Base-by-base conservation (phyloP, 2,888 invertebrate species). In the Tillus elongatus region DNA sequence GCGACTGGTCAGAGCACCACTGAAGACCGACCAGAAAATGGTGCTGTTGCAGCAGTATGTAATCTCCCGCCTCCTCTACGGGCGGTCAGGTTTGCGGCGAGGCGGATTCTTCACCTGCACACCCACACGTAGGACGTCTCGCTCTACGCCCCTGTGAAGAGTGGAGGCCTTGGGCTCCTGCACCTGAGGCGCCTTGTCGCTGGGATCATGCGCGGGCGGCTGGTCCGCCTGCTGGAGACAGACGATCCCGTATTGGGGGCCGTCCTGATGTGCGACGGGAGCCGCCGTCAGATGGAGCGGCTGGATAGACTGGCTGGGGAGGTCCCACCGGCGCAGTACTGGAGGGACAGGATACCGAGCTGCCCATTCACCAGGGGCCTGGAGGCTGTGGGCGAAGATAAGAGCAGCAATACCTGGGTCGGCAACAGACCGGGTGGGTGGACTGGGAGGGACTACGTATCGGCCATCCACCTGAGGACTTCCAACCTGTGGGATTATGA, bases 1-100 rank as follows among this genome's bases (percentile, higher is more conserved):
- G n/a, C n/a, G n/a, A n/a, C n/a, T n/a, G 3, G 15, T n/a, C n/a
- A n/a, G n/a, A 33, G 56, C 60, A 0, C 59, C 63, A 0, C 47
- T 66, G 1, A 64, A 64, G 38, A 66, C 64, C 1, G 57, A 63
- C 28, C 66, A 67, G 43, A 54, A 61, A 36, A 39, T 2, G 49
- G 26, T 28, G 16, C 15, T 31, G 34, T 13, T 38, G n/a, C 6
- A n/a, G 24, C 8, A 24, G 6, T 24, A 57, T 40, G 40, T 67
- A 1, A 37, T 66, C 0, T 64, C 64, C 2, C 42, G 53, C 2
- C 46, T 57, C 8, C 36, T 53, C 8, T 61, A 66, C 43, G 47
- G 52, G n/a, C 24, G 8, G n/a, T 24, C 24, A 24, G n/a, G 24
- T 6, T n/a, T n/a, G 24, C 24, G 24, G 24, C 10, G n/a, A 32